phyloP scores from a whole-genome alignment of 2,888 invertebrate species.

The Lepidonotus clava region DNA sequence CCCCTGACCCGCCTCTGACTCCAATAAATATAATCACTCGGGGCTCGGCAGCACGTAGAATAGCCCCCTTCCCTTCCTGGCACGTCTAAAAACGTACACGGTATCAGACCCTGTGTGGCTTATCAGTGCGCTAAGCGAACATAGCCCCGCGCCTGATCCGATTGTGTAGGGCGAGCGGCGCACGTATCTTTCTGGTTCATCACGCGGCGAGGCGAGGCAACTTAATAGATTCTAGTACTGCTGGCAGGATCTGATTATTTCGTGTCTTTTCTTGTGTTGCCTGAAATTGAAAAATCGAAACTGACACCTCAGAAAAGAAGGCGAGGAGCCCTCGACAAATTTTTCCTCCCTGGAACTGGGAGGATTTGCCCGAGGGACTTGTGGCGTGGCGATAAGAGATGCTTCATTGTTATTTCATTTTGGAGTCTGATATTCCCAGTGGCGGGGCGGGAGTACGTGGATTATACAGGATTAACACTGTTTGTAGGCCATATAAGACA shows the following conservation, averaged over 20 bases:
- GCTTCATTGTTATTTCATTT: background rate
- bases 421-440: background rate
- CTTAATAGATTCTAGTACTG: background rate
- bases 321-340: background rate
- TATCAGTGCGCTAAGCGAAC: too few relatives aligned
- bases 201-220: too few relatives aligned
- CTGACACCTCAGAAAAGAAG: background rate
- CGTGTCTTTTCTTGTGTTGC: background rate
- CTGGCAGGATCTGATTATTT: background rate
- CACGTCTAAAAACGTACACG: too few relatives aligned
- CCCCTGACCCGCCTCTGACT: too few relatives aligned
- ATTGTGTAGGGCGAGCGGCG: too few relatives aligned
- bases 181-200: too few relatives aligned
- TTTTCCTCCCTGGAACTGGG: background rate
- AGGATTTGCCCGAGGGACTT: background rate
- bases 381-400: background rate
- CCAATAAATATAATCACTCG: background rate
- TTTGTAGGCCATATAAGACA: background rate
- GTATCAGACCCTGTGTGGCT: too few relatives aligned
- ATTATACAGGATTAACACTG: background rate
- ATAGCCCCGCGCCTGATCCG: too few relatives aligned
- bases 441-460: background rate
- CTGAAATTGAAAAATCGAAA: conserved; percentile 17
- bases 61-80: too few relatives aligned
- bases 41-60: too few relatives aligned